Evolutionary conservation across 2,797 vertebrate genomes (phyloP), one percentile per base, ranked within the genome.

Genomic region (Darevskia mixta): DNA sequence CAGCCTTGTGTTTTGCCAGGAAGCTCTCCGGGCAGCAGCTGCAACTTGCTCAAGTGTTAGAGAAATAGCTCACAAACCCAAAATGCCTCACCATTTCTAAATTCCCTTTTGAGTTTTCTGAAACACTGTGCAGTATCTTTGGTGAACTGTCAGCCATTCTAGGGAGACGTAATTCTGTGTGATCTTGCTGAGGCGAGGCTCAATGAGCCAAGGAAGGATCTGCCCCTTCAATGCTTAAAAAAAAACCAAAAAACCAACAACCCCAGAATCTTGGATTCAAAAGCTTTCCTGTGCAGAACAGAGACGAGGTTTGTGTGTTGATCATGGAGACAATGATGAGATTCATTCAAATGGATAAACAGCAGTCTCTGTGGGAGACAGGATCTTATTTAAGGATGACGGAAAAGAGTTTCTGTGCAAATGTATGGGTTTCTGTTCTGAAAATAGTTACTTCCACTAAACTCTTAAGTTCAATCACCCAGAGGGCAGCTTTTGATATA

Each of bases 1-100:
- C 81, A 38, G 83, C 5, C 2, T 38, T 72, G 83, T 90, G 89
- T 92, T 91, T 93, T 83, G 84, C 91, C 77, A 90, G 89, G 87
- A 80, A 91, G 29, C 61, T 69, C 49, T 90, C 85, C 76, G 72
- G 35, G 75, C 73, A 32, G 32, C 29, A 78, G 41, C 58, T 58
- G n/a, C 43, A 64, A 75, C 35, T 67, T 73, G 64, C 2, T 55
- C 32, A 71, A 25, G 61, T 82, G 15, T 81, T 66, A 67, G 35
- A 61, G n/a, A 69, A 83, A 76, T 4, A n/a, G 27, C 45, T 45
- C n/a, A 49, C 45, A 58, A 80, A 45, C 45, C 8, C 41, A 78
- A 69, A 41, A 80, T 13, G 9, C 23, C 69, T 25, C 38, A 38
- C 7, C 27, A 75, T 85, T 85, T 81, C 69, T 66, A 89, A 66